Evolutionary conservation across 2,888 invertebrate species (phyloP).

Genomic region (Syritta pipiens): DNA sequence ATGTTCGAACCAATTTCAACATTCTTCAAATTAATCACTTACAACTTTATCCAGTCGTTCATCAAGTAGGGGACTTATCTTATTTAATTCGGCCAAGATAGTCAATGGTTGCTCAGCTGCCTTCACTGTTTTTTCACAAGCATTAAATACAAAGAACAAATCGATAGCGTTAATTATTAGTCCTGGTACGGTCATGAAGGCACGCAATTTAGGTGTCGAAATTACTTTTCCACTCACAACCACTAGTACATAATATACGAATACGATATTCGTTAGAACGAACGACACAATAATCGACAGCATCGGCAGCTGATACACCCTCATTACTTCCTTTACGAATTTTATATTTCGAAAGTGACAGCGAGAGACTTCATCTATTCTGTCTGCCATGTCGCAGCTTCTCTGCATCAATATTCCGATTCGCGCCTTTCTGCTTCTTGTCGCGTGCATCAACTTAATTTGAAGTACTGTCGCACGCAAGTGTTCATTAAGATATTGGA

Average conservation of each 20-base stretch:
- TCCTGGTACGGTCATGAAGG: background rate
- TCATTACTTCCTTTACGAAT: background rate
- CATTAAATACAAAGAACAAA: background rate
- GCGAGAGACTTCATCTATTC: slow-evolving; percentile 14
- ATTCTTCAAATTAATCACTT: background rate
- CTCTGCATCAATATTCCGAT: slow-evolving; percentile 17
- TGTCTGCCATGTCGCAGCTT: slow-evolving; percentile 8
- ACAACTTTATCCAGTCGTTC: slow-evolving; percentile 6
- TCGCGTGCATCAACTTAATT: background rate
- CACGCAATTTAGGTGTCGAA: background rate
- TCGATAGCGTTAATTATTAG: background rate
- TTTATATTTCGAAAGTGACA: background rate
- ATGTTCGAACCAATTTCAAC: background rate
- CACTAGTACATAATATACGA: background rate
- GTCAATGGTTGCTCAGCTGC: background rate
- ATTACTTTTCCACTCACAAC: background rate
- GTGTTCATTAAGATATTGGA: background rate
- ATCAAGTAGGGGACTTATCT: background rate
- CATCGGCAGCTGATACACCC: background rate
- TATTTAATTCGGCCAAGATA: slow-evolving; percentile 2
- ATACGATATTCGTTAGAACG: slow-evolving; percentile 4
- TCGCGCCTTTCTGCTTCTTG: background rate
- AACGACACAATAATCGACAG: background rate
- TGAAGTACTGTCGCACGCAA: background rate
- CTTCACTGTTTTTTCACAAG: background rate